Conservation (phyloP, 2,113 vertebrate species). For the Oxyura jamaicensis region DNA sequence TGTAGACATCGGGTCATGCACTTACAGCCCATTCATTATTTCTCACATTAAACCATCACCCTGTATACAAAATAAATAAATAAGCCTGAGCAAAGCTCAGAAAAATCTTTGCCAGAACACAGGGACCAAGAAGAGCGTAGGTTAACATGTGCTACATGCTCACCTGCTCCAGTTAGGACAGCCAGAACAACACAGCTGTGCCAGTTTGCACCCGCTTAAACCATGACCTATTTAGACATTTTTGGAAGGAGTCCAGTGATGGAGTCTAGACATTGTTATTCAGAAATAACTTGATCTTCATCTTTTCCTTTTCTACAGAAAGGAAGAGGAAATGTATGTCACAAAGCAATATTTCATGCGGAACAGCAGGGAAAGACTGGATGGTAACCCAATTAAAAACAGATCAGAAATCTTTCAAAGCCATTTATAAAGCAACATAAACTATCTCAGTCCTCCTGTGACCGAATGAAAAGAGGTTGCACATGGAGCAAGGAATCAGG, state of each 20-base stretch:
- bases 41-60: neutral
- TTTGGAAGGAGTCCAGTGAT: constrained; percentile 16
- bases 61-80: neutral
- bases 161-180: constrained; percentile 33
- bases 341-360: constrained; percentile 36
- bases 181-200: constrained; percentile 32
- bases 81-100: neutral
- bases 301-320: constrained; percentile 39
- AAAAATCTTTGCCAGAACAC: neutral
- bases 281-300: constrained; percentile 61
- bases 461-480: constrained; percentile 39
- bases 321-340: constrained; percentile 61
- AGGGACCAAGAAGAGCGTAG: neutral
- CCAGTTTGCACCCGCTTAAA: constrained; percentile 13
- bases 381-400: constrained; percentile 59
- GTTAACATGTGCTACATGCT: neutral
- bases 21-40: constrained; percentile 18
- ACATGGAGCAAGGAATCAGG: constrained; percentile 27
- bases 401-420: constrained; percentile 50
- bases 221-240: constrained; percentile 36
- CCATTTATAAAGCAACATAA: constrained; percentile 35
- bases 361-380: constrained; percentile 55
- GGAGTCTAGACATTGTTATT: constrained; percentile 57
- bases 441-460: constrained; percentile 9
- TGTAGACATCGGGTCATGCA: constrained; percentile 2